Conservation (phyloP, 37 sponge, comb jelly and placozoan genomes). For the Ianthella basta region DNA sequence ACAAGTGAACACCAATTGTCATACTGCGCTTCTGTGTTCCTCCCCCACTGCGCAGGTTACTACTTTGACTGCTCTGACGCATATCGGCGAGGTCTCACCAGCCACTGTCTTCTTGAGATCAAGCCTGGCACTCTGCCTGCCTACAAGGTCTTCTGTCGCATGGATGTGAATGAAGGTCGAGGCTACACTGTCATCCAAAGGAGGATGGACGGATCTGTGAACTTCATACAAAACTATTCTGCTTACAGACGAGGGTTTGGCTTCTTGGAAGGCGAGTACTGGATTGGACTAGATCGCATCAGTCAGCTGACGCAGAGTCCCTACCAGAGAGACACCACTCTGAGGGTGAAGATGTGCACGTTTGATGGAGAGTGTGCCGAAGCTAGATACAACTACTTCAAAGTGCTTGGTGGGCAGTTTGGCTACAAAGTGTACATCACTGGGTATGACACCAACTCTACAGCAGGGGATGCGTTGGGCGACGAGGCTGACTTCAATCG, state of each 20-base stretch:
- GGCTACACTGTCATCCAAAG: slow-evolving; percentile 25
- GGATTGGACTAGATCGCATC: slow-evolving; percentile 23
- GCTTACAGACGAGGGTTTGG: slow-evolving; percentile 22
- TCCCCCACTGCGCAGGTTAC: not conserved
- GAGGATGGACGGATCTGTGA: slow-evolving; percentile 20
- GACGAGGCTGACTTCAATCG: not conserved
- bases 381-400: slow-evolving; percentile 27
- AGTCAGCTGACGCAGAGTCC: slow-evolving; percentile 26
- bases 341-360: slow-evolving; percentile 20
- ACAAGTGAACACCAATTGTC: no score
- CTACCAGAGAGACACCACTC: slow-evolving; percentile 24
- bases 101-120: not conserved
- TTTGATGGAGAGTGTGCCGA: slow-evolving; percentile 31
- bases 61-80: slow-evolving; percentile 25
- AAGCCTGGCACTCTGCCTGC: slow-evolving; percentile 10
- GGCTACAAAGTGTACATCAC: not conserved
- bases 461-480: slow-evolving; percentile 13
- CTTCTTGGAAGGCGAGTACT: slow-evolving; percentile 18
- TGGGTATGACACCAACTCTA: slow-evolving; percentile 12
- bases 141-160: slow-evolving; percentile 25
- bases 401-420: not conserved
- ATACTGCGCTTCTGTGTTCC: not conserved
- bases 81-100: not conserved
- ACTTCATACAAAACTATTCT: not conserved
- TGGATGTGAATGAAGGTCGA: not conserved